Evolutionary conservation across 2,888 invertebrate genomes (phyloP), one percentile per base, ranked within the genome.

Genomic region (Xanthia togata): DNA sequence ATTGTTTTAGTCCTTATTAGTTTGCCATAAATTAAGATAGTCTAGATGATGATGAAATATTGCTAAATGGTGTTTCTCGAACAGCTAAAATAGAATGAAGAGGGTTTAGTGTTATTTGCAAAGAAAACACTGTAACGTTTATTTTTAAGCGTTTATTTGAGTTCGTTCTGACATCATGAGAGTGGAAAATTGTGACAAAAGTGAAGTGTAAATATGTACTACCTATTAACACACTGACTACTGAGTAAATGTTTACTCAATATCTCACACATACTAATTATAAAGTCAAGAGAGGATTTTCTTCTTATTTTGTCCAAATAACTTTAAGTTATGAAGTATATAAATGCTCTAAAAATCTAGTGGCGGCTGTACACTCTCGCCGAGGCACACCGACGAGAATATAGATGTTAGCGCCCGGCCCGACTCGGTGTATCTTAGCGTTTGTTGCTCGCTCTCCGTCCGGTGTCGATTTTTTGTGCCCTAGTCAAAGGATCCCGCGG

Each of bases 101-200:
- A 35, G 71, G 70, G 71, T 60, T 80, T 62, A 82, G 75, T 76
- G 41, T 47, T 80, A 72, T 84, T 84, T 83, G 67, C 65, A 70
- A 62, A 57, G 55, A 64, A 80, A 72, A 73, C 67, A 75, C 9
- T 35, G 50, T 47, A 35, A 72, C 71, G 72, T 81, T 76, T 64
- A 76, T 81, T 71, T 50, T 70, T 79, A 35, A 65, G 41, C 67
- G 47, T 69, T 63, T 78, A 75, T 83, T 82, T 82, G 65, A 75
- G 44, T 70, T 67, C 3, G 17, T 72, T 81, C 73, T 77, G 65
- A 67, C 68, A 83, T 76, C 55, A 68, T 77, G 81, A 73, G 74
- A 84, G 67, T 77, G 83, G 84, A 84, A 84, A 83, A 84, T 83
- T 84, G 70, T 83, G 81, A 84, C 77, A 72, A 81, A 83, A 71